Evolutionary conservation across 2,888 invertebrate species (phyloP).

Genomic region (Plagodis dolabraria): DNA sequence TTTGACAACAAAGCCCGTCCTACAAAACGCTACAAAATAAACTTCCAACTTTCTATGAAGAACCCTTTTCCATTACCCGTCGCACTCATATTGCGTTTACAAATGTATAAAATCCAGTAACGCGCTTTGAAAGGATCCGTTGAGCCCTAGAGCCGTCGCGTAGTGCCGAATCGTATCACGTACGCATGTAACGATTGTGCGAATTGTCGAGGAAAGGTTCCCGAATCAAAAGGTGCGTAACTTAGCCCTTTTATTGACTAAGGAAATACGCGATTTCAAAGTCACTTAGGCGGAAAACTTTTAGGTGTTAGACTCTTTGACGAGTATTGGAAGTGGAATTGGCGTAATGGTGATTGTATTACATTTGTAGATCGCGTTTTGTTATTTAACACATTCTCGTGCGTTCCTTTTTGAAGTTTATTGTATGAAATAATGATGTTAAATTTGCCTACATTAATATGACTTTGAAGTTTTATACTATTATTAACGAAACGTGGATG

Average conservation of each 20-base stretch:
- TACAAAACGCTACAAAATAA: conserved; percentile 18
- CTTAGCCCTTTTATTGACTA: conserved; percentile 29
- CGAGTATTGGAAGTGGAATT: conserved; percentile 8
- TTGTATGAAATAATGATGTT: too few relatives aligned
- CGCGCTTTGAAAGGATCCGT: conserved; percentile 18
- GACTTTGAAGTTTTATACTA: too few relatives aligned
- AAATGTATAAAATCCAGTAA: conserved; percentile 37
- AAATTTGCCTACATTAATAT: too few relatives aligned
- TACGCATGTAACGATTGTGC: conserved; percentile 34
- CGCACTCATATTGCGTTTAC: conserved; percentile 31
- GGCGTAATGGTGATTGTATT: not conserved
- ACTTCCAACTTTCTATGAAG: conserved; percentile 19
- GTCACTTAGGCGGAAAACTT: conserved; percentile 24
- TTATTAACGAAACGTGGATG: too few relatives aligned
- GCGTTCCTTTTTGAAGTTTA: too few relatives aligned
- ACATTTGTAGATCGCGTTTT: too few relatives aligned
- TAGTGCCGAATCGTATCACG: conserved; percentile 33
- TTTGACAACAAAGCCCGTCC: conserved; percentile 11
- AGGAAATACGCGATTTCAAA: conserved; percentile 25
- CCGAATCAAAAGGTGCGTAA: conserved; percentile 30
- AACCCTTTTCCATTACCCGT: conserved; percentile 37
- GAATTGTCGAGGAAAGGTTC: conserved; percentile 27
- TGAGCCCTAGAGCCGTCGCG: not conserved
- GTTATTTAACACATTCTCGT: too few relatives aligned
- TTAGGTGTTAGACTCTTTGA: conserved; percentile 13